phyloP scores from a whole-genome alignment of 2,797 vertebrate genomes.

The Petrocephalus sullivani region DNA sequence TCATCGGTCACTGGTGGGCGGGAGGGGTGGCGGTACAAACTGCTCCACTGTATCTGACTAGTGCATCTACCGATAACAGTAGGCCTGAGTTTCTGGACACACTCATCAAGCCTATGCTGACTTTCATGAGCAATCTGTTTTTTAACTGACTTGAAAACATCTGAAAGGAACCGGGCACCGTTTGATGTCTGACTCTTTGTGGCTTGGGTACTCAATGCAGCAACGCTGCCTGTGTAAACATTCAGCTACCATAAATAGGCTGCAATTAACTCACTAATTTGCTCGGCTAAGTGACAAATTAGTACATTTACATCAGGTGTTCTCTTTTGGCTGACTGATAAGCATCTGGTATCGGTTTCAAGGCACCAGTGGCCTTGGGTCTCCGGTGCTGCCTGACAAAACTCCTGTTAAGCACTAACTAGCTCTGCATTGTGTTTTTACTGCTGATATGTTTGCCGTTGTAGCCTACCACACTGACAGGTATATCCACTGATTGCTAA shows the following conservation, averaged over 20 bases:
- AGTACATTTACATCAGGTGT: not conserved
- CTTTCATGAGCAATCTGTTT: not conserved
- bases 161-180: not conserved
- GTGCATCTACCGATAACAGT: not conserved
- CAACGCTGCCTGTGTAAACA: not conserved
- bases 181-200: not conserved
- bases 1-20: not conserved
- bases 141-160: not conserved
- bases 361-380: not conserved
- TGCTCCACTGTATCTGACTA: not conserved
- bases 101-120: not conserved
- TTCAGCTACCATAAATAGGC: not conserved
- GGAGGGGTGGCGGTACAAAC: not conserved
- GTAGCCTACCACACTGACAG: not conserved
- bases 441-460: not conserved
- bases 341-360: not conserved
- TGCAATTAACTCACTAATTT: not conserved
- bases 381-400: not conserved
- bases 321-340: not conserved
- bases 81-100: not conserved
- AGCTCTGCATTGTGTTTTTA: constrained; percentile 4
- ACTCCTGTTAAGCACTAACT: not conserved
- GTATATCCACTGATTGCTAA: not conserved
- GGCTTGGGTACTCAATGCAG: not conserved
- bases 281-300: not conserved